Percentiles rank a stretch among this genome's conserved stretches.
These are phyloP conservation scores for Cossypha polioptera DNA, from an alignment of 2,797 vertebrate species.

Conservation along the genomic window DNA sequence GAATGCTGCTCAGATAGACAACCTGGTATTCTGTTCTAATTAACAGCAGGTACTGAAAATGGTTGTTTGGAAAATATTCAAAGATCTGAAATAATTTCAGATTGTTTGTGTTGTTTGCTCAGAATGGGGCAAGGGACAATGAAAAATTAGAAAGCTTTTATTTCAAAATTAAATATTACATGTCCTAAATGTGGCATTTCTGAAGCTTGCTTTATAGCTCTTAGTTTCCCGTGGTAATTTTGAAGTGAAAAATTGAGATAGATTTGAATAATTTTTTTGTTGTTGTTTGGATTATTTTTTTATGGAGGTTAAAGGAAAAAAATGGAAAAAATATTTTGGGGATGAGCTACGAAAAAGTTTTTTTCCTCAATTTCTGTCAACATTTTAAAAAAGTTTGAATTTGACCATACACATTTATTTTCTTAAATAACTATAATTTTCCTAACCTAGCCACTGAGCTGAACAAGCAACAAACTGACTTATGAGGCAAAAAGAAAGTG, in stretches of 20 bases:
- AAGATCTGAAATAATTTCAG: not conserved
- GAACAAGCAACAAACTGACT: not conserved
- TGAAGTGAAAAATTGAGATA: not conserved
- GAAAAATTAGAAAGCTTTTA: not conserved
- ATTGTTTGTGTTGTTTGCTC: not conserved
- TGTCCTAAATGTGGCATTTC: not conserved
- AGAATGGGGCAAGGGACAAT: not conserved
- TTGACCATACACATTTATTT: not conserved
- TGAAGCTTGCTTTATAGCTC: not conserved
- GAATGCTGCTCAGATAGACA: not conserved
- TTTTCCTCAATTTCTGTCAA: not conserved
- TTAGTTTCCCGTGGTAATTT: not conserved
- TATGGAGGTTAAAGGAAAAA: not conserved
- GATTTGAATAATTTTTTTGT: not conserved
- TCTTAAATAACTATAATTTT: not conserved
- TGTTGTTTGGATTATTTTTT: not conserved
- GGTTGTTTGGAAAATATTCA: not conserved
- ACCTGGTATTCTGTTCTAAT: not conserved
- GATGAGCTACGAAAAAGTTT: not conserved
- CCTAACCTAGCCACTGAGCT: not conserved
- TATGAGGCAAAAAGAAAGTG: not conserved
- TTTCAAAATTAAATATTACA: not conserved
- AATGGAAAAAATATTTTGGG: not conserved
- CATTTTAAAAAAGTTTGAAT: not conserved
- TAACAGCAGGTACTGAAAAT: not conserved